phyloP scores from a whole-genome alignment of 2,888 invertebrate genomes.

The Drosophila picticornis region DNA sequence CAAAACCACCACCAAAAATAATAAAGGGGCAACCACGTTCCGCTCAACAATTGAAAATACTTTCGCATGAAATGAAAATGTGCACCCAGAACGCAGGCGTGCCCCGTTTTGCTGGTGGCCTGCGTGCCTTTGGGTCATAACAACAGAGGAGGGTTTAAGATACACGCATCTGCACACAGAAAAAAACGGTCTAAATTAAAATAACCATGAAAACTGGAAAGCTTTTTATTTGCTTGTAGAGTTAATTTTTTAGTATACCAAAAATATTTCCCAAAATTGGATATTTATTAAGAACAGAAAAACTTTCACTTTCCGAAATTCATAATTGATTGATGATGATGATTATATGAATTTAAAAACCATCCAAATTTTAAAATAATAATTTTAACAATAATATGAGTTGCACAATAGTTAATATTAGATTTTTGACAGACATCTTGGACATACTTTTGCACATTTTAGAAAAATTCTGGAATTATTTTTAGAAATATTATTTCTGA shows the following conservation, averaged over 20 bases:
- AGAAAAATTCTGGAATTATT: background rate
- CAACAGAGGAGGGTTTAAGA: conserved; percentile 62
- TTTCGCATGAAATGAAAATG: conserved; percentile 68
- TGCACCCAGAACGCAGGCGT: conserved; percentile 70
- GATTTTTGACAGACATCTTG: background rate
- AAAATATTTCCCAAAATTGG: background rate
- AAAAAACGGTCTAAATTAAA: background rate
- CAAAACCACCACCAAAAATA: conserved; percentile 65
- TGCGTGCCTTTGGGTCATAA: conserved; percentile 69
- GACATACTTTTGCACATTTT: background rate
- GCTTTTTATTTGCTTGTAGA: background rate
- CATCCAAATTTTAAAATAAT: background rate
- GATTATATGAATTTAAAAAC: background rate
- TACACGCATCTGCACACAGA: conserved; percentile 27
- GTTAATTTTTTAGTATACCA: rapidly evolving
- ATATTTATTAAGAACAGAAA: background rate
- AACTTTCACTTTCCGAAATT: background rate
- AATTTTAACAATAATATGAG: background rate
- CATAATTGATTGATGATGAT: too few species aligned
- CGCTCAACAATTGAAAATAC: conserved; percentile 62
- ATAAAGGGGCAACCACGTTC: conserved; percentile 17
- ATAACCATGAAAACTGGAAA: background rate
- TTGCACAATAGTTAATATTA: rapidly evolving
- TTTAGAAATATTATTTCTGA: background rate
- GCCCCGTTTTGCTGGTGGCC: conserved; percentile 43